Evolutionary conservation across 2,797 vertebrate species (phyloP).

Genomic region (Sylvia borin): DNA sequence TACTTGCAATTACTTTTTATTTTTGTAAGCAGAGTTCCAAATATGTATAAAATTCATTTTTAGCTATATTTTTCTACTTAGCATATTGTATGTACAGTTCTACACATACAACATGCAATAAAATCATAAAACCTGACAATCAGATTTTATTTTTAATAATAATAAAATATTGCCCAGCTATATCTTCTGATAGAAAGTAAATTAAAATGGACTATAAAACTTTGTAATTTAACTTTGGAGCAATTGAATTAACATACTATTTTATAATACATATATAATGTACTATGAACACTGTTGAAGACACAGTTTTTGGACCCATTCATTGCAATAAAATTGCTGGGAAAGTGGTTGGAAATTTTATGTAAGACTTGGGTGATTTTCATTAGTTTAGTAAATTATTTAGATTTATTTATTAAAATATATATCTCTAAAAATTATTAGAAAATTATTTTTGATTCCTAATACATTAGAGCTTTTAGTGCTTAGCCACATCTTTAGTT

Average conservation of each 20-base stretch:
- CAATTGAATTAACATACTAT: neutral
- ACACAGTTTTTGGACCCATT: neutral
- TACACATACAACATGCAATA: neutral
- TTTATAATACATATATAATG: neutral
- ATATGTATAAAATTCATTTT: neutral
- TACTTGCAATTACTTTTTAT: neutral
- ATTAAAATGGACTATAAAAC: neutral
- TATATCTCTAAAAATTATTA: neutral
- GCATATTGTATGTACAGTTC: neutral
- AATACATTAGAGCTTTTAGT: neutral
- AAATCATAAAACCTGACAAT: neutral
- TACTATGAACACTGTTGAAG: neutral
- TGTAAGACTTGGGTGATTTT: neutral
- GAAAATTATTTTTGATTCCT: neutral
- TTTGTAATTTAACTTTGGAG: neutral
- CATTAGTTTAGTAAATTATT: neutral
- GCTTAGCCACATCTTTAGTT: neutral
- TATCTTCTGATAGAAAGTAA: neutral
- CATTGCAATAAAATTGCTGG: neutral
- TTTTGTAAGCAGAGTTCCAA: neutral
- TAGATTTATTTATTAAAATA: neutral
- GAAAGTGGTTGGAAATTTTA: neutral
- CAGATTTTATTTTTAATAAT: neutral
- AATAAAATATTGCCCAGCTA: neutral
- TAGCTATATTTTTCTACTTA: neutral